Evolutionary conservation across 2,888 invertebrate genomes (phyloP).

Genomic region (Kuschelorhynchus macadamiae): DNA sequence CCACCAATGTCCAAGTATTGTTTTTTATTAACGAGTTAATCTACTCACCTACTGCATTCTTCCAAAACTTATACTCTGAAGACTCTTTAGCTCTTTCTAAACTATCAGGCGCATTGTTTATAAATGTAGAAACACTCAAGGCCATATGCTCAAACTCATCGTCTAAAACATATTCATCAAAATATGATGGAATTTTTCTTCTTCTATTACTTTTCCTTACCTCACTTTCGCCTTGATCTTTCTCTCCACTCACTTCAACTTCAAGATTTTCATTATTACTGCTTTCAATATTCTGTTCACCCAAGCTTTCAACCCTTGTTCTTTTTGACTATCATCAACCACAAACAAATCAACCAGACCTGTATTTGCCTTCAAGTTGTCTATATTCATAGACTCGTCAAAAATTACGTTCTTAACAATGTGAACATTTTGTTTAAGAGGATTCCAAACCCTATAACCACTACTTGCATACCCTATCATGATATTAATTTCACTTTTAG

Average conservation of each 20-base stretch:
- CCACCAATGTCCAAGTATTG: constrained; percentile 43
- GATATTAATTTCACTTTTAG: constrained; percentile 27
- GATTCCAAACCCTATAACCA: constrained; percentile 61
- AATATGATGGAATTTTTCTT: not conserved
- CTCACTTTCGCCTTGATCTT: not conserved
- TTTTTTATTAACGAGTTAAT: constrained; percentile 20
- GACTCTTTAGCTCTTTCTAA: too few relatives aligned
- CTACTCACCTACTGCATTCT: not conserved
- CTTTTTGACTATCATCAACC: too few relatives aligned
- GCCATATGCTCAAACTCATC: not conserved
- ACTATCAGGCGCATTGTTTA: too few relatives aligned
- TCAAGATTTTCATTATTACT: not conserved
- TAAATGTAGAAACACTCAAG: not conserved
- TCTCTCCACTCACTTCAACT: not conserved
- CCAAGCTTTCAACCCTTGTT: not conserved
- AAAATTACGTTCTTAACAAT: constrained; percentile 37
- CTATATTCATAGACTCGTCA: constrained; percentile 47
- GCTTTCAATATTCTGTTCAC: not conserved
- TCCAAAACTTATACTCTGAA: not conserved
- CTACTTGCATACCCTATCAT: constrained; percentile 49
- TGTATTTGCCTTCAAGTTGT: not conserved
- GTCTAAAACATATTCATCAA: not conserved
- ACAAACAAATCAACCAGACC: not conserved
- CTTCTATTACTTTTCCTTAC: not conserved
- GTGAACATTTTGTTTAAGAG: constrained; percentile 55